Evolutionary conservation across 1,140 invertebrate species (phyloP).

Genomic region (Penaeus vannamei): DNA sequence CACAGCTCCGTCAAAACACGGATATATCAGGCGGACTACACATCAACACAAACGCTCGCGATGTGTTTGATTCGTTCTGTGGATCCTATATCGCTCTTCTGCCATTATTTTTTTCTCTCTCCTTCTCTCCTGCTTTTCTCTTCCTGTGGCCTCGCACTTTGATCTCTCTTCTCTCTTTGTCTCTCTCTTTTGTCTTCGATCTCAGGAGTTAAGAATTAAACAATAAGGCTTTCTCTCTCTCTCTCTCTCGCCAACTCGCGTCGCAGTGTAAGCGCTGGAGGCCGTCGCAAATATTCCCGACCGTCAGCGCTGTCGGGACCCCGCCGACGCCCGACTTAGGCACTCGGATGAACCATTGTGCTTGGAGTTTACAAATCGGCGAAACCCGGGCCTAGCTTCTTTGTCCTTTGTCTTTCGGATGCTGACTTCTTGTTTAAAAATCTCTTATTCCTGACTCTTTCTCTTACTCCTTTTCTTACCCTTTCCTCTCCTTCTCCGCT

Average conservation of each 20-base stretch:
- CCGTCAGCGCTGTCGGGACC: too few species aligned
- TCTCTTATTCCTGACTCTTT: neutral
- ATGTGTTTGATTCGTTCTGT: neutral
- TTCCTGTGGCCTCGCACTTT: neutral
- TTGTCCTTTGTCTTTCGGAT: neutral
- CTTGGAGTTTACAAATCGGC: too few species aligned
- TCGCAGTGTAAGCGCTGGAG: too few species aligned
- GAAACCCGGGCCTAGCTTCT: neutral
- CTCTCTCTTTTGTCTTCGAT: neutral
- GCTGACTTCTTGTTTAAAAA: neutral
- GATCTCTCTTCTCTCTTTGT: neutral
- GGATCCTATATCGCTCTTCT: too few species aligned
- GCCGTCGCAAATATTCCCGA: too few species aligned
- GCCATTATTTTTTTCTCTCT: too few species aligned
- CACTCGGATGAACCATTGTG: too few species aligned
- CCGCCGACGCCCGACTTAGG: too few species aligned
- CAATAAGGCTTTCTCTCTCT: too few species aligned
- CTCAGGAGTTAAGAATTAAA: too few species aligned
- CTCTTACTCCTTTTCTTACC: neutral
- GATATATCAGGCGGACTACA: neutral
- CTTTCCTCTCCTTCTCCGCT: too few species aligned
- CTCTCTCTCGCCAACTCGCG: too few species aligned
- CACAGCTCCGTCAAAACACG: conserved; percentile 16
- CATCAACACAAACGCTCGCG: neutral
- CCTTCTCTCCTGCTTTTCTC: neutral